Base-by-base conservation (phyloP, 2,797 vertebrate genomes). In the Naso thynnoides region DNA sequence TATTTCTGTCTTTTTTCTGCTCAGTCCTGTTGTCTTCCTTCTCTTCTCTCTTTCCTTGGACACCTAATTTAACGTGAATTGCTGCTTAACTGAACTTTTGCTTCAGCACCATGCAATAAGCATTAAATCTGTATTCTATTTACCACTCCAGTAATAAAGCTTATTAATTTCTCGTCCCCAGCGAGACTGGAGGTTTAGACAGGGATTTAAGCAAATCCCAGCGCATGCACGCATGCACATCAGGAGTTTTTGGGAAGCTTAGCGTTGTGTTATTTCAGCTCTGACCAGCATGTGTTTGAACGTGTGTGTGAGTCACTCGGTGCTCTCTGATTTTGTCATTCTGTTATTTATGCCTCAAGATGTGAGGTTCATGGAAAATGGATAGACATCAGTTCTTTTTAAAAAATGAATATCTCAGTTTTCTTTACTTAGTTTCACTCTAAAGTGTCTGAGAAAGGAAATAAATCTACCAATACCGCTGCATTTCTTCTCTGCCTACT, bases 111-210 rank as follows among this genome's bases (percentile, higher is more conserved):
- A 44, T 52, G 54, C 53, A 55, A 39, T 69, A 33, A 64, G 54
- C 47, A 27, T 62, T 67, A 70, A 53, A 67, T 44, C 71, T 73
- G 53, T 33, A 58, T 78, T 78, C 77, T 73, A 76, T 87, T 85
- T 81, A 76, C 71, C 82, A 83, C 49, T 61, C 60, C 71, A 83
- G 79, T 79, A 76, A 77, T 65, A 77, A 79, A 76, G 49, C 47
- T 54, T 47, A 67, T 75, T 75, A 26, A 75, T 75, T 78, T 85
- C 44, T 50, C 44, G 65, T 71, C 74, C 49, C 44, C 57, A 27
- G 65, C 5, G 14, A 44, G 38, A 54, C 38, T 19, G 1, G 23
- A 56, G 73, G n/a, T 80, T 87, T 82, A 63, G 72, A 63, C 49
- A 26, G 73, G 73, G 79, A 73, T 85, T 73, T 78, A 67, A 59